Evolutionary conservation across 2,888 invertebrate species (phyloP).

Genomic region (Dione juno): DNA sequence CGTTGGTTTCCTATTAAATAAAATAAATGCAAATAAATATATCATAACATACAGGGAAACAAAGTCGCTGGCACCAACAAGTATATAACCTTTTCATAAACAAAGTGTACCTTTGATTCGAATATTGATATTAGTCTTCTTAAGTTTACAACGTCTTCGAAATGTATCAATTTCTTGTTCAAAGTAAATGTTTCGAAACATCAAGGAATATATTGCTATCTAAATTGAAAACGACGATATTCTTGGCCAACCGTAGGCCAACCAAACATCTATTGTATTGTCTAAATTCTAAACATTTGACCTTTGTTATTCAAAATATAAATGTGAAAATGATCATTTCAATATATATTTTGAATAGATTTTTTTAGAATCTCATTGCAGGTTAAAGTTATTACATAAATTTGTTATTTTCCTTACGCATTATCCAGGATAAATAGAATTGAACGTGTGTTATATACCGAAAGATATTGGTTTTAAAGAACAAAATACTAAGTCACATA

Average conservation of each 20-base stretch:
- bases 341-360: background rate
- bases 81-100: background rate
- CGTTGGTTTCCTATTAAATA: too few species aligned
- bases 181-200: slow-evolving; percentile 24
- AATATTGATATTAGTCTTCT: background rate
- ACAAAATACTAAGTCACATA: too few species aligned
- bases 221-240: slow-evolving; percentile 11
- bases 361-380: too few species aligned
- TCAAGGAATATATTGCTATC: slow-evolving; percentile 29
- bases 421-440: too few species aligned
- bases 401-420: too few species aligned
- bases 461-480: too few species aligned
- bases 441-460: too few species aligned
- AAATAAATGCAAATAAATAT: too few species aligned
- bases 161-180: slow-evolving; percentile 10
- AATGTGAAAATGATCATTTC: slow-evolving; percentile 4
- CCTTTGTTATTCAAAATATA: slow-evolving; percentile 17
- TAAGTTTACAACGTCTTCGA: slow-evolving; percentile 4
- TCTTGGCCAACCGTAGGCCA: slow-evolving; percentile 30
- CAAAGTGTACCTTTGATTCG: background rate
- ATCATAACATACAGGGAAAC: too few species aligned
- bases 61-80: too few species aligned
- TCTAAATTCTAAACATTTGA: slow-evolving; percentile 26
- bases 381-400: too few species aligned
- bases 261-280: slow-evolving; percentile 21